phyloP scores from a whole-genome alignment of 1,140 invertebrate species.

The Harlomillsia oculata region DNA sequence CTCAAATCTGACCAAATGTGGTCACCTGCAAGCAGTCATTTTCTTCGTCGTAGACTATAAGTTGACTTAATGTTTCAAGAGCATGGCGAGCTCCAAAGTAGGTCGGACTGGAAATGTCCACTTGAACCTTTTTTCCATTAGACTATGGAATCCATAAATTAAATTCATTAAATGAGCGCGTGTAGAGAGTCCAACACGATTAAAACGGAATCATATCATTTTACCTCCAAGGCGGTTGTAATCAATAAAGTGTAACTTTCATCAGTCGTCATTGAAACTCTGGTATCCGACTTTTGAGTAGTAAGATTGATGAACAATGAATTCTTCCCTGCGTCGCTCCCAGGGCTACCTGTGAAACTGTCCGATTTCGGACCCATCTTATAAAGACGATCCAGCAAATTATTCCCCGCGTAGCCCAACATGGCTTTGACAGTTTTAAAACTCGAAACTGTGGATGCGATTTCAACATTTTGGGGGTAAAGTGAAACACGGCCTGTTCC shows the following conservation, averaged over 20 bases:
- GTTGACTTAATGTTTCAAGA: conserved; percentile 59
- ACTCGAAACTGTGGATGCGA: conserved; percentile 25
- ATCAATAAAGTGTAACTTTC: conserved; percentile 58
- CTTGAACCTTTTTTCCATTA: conserved; percentile 42
- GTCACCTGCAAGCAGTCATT: conserved; percentile 31
- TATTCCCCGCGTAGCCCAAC: conserved; percentile 35
- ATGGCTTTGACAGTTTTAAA: conserved; percentile 29
- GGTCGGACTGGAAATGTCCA: conserved; percentile 50
- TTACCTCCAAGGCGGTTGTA: conserved; percentile 26
- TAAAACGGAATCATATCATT: no score
- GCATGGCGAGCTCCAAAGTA: conserved; percentile 68
- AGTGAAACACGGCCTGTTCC: conserved; percentile 14
- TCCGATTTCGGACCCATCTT: conserved; percentile 36
- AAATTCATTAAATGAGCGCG: background rate
- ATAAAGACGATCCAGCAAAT: conserved; percentile 28
- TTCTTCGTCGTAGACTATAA: conserved; percentile 46
- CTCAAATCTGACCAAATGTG: background rate
- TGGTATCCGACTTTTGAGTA: conserved; percentile 22
- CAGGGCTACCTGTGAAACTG: conserved; percentile 22
- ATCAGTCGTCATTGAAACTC: conserved; percentile 52
- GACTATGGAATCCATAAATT: background rate
- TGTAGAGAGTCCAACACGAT: background rate
- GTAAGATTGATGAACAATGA: conserved; percentile 21
- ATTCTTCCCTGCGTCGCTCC: conserved; percentile 17
- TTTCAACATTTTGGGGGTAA: conserved; percentile 34